These are phyloP conservation scores for Melanostoma scalare DNA, from an alignment of 2,888 invertebrate genomes.

Conservation along the genomic window DNA sequence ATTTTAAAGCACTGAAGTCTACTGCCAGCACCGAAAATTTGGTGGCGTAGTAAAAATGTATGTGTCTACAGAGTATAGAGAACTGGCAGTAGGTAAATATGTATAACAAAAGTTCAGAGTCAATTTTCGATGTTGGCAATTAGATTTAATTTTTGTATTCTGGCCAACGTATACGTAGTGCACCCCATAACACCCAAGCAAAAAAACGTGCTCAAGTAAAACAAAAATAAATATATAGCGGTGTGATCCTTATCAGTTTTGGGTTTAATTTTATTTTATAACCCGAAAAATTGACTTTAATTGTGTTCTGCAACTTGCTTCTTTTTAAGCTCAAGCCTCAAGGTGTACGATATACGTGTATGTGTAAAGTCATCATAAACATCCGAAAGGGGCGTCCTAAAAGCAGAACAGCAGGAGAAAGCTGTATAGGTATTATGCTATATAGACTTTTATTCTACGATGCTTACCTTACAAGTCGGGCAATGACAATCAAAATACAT, in stretches of 20 bases:
- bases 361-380: constrained; percentile 24
- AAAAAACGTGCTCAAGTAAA: neutral
- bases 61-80: too few species aligned
- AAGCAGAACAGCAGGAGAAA: neutral
- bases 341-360: neutral
- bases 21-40: too few species aligned
- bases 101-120: too few species aligned
- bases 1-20: too few species aligned
- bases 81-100: too few species aligned
- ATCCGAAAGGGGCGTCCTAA: constrained; percentile 19
- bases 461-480: neutral
- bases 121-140: too few species aligned
- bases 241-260: constrained; percentile 30
- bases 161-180: too few species aligned
- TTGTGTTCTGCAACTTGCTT: constrained; percentile 15
- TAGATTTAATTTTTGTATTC: too few species aligned
- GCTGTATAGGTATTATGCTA: neutral
- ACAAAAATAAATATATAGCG: neutral
- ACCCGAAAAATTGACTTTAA: constrained; percentile 45
- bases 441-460: constrained; percentile 20
- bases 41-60: too few species aligned
- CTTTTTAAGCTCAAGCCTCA: neutral
- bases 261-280: constrained; percentile 29
- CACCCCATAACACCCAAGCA: neutral
- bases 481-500: constrained; percentile 47